A percentile compares a stretch with the other conserved stretches of the same genome.
phyloP scores from a whole-genome alignment of 2,113 vertebrate species.

The Bos indicus region DNA sequence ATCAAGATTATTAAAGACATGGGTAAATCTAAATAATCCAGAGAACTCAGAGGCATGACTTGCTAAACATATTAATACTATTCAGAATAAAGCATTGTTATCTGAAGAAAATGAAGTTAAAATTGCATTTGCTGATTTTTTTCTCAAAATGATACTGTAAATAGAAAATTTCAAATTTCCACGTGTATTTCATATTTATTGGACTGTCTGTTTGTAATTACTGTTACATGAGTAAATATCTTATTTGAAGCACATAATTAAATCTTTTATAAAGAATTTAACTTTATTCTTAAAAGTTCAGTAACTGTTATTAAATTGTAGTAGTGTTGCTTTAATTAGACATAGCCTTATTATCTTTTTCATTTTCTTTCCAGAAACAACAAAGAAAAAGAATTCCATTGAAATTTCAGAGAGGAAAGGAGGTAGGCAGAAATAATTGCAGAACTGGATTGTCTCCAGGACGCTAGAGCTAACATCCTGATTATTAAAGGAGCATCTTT shows the following conservation, averaged over 20 bases:
- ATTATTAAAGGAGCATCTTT: conserved; percentile 22
- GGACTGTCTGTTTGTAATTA: background rate
- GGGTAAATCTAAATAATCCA: background rate
- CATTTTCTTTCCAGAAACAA: background rate
- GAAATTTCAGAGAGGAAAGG: background rate
- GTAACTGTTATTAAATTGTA: background rate
- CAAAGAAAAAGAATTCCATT: conserved; percentile 20
- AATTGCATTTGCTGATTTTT: background rate
- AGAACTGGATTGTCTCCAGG: conserved; percentile 7
- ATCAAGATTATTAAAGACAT: background rate
- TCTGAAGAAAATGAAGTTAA: background rate
- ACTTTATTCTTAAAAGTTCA: background rate
- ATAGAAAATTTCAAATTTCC: background rate
- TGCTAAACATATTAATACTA: background rate
- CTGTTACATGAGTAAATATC: background rate
- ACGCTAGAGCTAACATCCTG: background rate
- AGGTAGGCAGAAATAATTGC: conserved; percentile 29
- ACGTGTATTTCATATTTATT: background rate
- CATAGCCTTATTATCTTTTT: background rate
- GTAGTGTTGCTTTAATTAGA: background rate
- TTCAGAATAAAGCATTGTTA: background rate
- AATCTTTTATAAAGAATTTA: background rate
- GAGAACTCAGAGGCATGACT: background rate
- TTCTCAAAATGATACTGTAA: background rate
- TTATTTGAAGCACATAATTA: background rate